These are phyloP conservation scores for Chelonus formosanus DNA, from an alignment of 2,888 invertebrate genomes.

Conservation along the genomic window DNA sequence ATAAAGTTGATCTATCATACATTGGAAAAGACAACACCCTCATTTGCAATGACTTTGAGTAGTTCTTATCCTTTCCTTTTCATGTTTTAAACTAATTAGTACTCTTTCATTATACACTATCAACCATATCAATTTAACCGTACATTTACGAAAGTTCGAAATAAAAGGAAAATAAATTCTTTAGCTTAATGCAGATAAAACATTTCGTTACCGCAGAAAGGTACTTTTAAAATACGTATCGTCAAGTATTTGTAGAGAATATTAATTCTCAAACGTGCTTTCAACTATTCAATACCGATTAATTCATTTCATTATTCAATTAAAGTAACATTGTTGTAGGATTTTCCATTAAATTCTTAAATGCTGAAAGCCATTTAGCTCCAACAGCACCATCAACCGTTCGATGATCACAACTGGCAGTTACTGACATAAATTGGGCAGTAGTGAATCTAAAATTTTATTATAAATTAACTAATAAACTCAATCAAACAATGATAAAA, in stretches of 20 bases:
- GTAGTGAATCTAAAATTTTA: conserved; percentile 72
- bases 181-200: neutral
- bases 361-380: conserved; percentile 92
- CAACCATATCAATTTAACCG: neutral
- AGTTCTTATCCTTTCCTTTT: neutral
- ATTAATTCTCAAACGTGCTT: conserved; percentile 6
- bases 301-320: conserved; percentile 32
- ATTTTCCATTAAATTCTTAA: conserved; percentile 88
- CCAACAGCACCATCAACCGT: conserved; percentile 98
- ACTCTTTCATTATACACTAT: neutral
- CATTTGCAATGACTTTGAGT: conserved; percentile 1
- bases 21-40: conserved; percentile 6
- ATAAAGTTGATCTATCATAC: conserved; percentile 13
- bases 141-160: neutral
- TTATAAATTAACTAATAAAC: neutral
- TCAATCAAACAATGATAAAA: conserved; percentile 3
- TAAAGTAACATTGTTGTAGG: conserved; percentile 94
- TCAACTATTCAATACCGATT: conserved; percentile 14
- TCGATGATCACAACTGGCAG: conserved; percentile 96
- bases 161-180: neutral
- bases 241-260: conserved; percentile 8
- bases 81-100: no score
- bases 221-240: conserved; percentile 9
- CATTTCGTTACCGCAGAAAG: neutral
- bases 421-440: conserved; percentile 85